Evolutionary conservation across 2,113 vertebrate genomes (phyloP).

Genomic region (Chaetorhynchus papuensis): DNA sequence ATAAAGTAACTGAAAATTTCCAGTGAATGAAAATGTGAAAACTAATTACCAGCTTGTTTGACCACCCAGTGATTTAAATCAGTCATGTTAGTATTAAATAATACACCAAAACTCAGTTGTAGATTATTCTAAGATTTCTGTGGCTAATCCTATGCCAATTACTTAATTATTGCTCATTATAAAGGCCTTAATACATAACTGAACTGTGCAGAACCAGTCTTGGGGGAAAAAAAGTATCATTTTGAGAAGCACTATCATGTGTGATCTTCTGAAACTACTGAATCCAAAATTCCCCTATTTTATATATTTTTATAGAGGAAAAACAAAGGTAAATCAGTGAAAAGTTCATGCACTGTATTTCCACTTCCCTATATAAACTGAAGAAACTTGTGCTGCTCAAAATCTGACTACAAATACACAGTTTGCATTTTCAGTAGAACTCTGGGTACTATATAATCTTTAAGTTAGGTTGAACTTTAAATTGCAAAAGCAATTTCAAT

Average conservation of each 20-base stretch:
- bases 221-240: accelerated
- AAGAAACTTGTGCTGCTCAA: not conserved
- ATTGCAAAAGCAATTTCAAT: not conserved
- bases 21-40: not conserved
- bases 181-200: not conserved
- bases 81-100: not conserved
- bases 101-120: not conserved
- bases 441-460: not conserved
- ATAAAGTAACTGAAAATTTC: not conserved
- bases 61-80: not conserved
- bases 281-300: not conserved
- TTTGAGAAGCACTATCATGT: not conserved
- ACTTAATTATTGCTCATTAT: not conserved
- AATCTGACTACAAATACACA: not conserved
- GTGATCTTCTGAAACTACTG: not conserved
- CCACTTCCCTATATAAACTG: not conserved
- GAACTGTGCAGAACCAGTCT: not conserved
- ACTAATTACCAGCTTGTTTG: not conserved
- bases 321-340: not conserved
- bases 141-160: not conserved
- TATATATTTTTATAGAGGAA: not conserved
- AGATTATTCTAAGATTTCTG: not conserved
- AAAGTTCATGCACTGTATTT: not conserved
- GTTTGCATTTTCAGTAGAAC: not conserved
- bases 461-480: not conserved